Percentiles rank a stretch among this genome's conserved stretches.
Evolutionary conservation across 2,113 vertebrate species (phyloP).

Genomic region (Anseranas semipalmata): DNA sequence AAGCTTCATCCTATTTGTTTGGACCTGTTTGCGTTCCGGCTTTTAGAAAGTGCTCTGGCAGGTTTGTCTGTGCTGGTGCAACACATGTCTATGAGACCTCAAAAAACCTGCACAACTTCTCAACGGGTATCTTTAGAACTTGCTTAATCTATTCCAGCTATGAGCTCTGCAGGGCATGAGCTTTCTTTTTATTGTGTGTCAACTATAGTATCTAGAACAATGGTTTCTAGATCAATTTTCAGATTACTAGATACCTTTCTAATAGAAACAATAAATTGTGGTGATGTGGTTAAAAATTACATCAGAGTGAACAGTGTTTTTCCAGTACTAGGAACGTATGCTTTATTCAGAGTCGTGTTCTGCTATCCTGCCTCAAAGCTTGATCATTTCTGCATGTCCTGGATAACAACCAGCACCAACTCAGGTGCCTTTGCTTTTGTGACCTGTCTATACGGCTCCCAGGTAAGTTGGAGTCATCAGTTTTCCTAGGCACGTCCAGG

Average conservation of each 20-base stretch:
- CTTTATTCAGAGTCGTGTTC: neutral
- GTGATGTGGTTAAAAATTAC: neutral
- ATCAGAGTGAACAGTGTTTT: neutral
- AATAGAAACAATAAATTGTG: neutral
- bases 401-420: neutral
- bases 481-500: neutral
- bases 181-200: neutral
- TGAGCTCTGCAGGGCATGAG: constrained; percentile 22
- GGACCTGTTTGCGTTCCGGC: neutral
- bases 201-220: neutral
- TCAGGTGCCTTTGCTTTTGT: neutral
- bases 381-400: neutral
- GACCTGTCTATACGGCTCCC: neutral
- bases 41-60: constrained; percentile 19
- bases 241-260: constrained; percentile 7
- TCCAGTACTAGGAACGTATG: neutral
- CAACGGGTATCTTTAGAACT: neutral
- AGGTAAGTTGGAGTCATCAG: neutral
- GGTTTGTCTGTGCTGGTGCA: constrained; percentile 37
- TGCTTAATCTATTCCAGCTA: neutral
- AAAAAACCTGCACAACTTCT: constrained; percentile 30
- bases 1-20: neutral
- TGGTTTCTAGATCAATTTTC: constrained; percentile 7
- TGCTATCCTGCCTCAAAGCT: neutral
- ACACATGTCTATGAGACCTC: neutral